Evolutionary conservation across 2,888 invertebrate species (phyloP).

Genomic region (Chironomus tentans): DNA sequence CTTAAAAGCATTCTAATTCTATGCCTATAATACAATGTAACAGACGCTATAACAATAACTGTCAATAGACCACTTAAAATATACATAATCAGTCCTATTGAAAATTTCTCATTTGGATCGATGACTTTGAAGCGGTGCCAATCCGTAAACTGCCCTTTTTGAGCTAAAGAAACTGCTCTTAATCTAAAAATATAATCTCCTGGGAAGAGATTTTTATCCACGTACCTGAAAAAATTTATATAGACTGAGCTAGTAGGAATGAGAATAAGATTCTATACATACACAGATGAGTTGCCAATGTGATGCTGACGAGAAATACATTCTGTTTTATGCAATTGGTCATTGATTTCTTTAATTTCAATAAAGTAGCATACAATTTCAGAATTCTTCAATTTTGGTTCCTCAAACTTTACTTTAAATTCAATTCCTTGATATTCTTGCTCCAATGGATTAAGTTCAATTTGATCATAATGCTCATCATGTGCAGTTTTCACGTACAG

Average conservation of each 20-base stretch:
- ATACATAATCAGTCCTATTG: neutral
- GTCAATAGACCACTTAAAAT: neutral
- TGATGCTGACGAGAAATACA: conserved; percentile 36
- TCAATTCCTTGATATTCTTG: conserved; percentile 29
- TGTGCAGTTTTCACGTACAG: conserved; percentile 45
- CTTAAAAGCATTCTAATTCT: neutral
- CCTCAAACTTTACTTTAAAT: conserved; percentile 45
- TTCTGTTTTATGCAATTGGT: conserved; percentile 35
- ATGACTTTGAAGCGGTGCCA: conserved; percentile 12
- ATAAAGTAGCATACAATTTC: conserved; percentile 53
- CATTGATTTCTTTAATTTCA: conserved; percentile 43
- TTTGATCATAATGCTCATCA: conserved; percentile 40
- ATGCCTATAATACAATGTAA: neutral
- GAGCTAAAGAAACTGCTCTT: conserved; percentile 52
- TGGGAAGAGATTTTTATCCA: conserved; percentile 29
- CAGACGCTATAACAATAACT: no score
- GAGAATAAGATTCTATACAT: conserved; percentile 33
- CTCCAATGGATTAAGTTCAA: conserved; percentile 35
- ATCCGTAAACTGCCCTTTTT: conserved; percentile 41
- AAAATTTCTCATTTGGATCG: neutral
- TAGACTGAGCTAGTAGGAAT: no score
- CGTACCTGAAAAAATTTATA: no score
- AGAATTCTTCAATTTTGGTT: conserved; percentile 56
- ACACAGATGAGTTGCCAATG: neutral
- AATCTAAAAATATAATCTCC: conserved; percentile 52